A percentile compares a stretch with the other conserved stretches of the same genome.
Conservation (phyloP, 1,140 invertebrate genomes). For the Coptotermes formosanus region DNA sequence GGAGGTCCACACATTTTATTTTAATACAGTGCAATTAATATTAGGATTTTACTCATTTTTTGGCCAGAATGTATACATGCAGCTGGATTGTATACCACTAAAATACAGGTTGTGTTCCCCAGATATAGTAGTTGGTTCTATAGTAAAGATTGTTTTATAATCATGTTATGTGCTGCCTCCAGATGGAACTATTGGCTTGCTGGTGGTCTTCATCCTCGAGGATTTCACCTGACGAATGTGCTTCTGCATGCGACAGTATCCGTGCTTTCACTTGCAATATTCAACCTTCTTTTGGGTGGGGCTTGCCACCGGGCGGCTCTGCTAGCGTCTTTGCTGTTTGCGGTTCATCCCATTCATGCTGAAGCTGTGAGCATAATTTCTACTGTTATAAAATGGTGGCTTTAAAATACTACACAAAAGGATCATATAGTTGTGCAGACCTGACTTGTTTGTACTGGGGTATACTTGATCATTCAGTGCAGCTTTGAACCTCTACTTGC, state of each 20-base stretch:
- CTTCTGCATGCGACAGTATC: constrained; percentile 66
- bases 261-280: constrained; percentile 59
- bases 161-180: constrained; percentile 22
- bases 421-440: too few relatives aligned
- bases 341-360: constrained; percentile 76
- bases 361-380: constrained; percentile 61
- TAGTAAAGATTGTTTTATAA: neutral
- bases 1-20: too few relatives aligned
- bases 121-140: too few relatives aligned
- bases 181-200: constrained; percentile 63
- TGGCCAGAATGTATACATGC: too few relatives aligned
- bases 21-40: too few relatives aligned
- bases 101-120: too few relatives aligned
- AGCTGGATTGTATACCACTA: too few relatives aligned
- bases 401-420: too few relatives aligned
- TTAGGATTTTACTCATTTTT: too few relatives aligned
- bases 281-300: constrained; percentile 49
- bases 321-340: constrained; percentile 75
- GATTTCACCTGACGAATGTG: constrained; percentile 74
- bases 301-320: constrained; percentile 49
- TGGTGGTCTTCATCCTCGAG: constrained; percentile 58
- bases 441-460: too few relatives aligned
- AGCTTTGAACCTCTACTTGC: too few relatives aligned
- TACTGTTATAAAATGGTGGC: neutral
- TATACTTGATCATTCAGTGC: too few relatives aligned